A percentile compares a stretch with the other conserved stretches of the same genome.
phyloP scores from a whole-genome alignment of 92 coral and sea anemone species.

The Galaxea fascicularis region DNA sequence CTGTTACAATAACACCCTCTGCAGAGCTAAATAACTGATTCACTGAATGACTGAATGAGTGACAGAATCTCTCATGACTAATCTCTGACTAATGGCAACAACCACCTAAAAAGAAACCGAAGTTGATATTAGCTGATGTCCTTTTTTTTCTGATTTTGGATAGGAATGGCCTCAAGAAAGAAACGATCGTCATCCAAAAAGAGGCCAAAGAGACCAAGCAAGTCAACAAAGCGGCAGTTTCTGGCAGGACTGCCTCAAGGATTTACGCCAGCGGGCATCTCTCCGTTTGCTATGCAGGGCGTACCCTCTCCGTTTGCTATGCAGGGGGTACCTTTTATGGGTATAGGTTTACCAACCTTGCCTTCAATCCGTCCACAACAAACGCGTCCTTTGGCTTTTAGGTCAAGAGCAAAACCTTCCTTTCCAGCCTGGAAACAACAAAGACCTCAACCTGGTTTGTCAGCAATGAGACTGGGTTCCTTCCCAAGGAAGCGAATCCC shows the following conservation, averaged over 20 bases:
- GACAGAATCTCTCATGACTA: no score
- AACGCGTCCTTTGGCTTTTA: conserved; percentile 13
- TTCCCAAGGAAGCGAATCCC: neutral
- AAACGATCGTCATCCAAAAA: conserved; percentile 30
- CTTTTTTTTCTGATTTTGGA: neutral
- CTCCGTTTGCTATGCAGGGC: conserved; percentile 9
- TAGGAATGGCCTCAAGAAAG: conserved; percentile 48
- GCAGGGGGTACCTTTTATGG: conserved; percentile 2
- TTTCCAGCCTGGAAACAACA: neutral
- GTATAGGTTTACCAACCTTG: neutral
- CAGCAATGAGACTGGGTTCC: conserved; percentile 18
- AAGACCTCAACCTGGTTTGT: neutral
- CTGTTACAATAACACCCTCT: no score
- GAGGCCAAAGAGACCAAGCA: conserved; percentile 17
- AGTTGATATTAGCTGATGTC: neutral
- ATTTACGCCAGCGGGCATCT: neutral
- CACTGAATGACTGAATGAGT: neutral
- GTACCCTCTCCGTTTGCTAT: conserved; percentile 12
- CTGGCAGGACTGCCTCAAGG: conserved; percentile 30
- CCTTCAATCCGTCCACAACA: conserved; percentile 15
- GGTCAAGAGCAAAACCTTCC: neutral
- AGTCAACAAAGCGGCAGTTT: conserved; percentile 46
- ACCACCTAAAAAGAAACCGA: neutral
- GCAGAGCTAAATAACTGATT: no score
- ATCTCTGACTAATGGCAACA: no score